Base-by-base conservation (phyloP, 2,888 invertebrate genomes). In the Mesorhabditis sp. region DNA sequence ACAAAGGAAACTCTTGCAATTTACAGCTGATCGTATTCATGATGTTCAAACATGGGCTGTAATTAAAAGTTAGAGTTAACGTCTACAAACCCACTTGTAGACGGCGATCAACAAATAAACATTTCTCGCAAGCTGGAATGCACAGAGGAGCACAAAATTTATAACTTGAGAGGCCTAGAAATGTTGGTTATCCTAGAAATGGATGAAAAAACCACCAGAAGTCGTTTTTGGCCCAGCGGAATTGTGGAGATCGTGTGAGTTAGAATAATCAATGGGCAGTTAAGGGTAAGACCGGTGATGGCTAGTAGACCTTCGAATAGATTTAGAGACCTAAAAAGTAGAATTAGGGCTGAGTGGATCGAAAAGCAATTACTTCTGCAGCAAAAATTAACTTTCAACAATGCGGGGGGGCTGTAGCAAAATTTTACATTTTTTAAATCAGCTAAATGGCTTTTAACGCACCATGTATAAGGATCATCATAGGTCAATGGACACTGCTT, bases 1-100 rank as follows among this genome's bases (percentile, higher is more conserved):
- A 65, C 28, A 77, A 15, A 7, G 77, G 77, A 63, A 77, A 77
- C 15, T 77, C 74, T 68, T 76, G 75, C 15, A 77, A 67, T 68
- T 77, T 77, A 62, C 77, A 77, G 1, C 72, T 73, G 10, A 76
- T 69, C 13, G 77, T 74, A 0, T 75, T 75, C 6, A 71, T n/a
- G 10, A 50, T 13, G 58, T 50, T 50, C n/a, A 50, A 50, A n/a
- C 58, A 50, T 10, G 58, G 58, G n/a, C 58, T 50, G n/a, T 13
- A 50, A n/a, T 50, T 50, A 50, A 50, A 50, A 50, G n/a, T 10
- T 10, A 50, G n/a, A 1, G n/a, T 10, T 50, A n/a, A 13, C 10
- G n/a, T 13, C 7, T 50, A 50, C 1, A 50, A 50, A 13, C n/a
- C 10, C n/a, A 50, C 58, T n/a, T 50, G 58, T 50, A 50, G n/a